Percentiles rank a stretch among this genome's conserved stretches.
phyloP scores from a whole-genome alignment of 2,797 vertebrate species.

The Nyctalus aviator region DNA sequence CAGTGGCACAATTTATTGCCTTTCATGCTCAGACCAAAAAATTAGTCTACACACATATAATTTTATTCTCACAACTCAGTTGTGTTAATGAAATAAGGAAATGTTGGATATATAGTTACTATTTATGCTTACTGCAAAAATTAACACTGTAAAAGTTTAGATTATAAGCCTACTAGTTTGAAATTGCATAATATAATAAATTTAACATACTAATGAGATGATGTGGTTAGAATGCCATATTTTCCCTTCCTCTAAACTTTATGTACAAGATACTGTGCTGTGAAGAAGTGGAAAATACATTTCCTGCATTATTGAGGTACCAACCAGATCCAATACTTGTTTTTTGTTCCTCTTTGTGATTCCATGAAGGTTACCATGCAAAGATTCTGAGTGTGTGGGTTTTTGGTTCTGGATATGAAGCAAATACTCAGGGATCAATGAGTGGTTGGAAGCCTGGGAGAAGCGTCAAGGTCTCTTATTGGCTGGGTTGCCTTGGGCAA shows the following conservation, averaged over 20 bases:
- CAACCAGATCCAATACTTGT: not conserved
- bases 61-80: not conserved
- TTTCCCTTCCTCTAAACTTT: not conserved
- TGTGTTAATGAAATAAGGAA: not conserved
- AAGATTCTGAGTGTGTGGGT: conserved; percentile 4
- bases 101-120: not conserved
- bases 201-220: conserved; percentile 22
- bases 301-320: not conserved
- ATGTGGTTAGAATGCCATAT: not conserved
- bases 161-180: not conserved
- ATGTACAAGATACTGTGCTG: not conserved
- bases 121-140: conserved; percentile 37
- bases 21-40: not conserved
- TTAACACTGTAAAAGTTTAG: not conserved
- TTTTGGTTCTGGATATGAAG: conserved; percentile 20
- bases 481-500: not conserved
- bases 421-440: not conserved
- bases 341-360: conserved; percentile 4
- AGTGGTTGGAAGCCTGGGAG: not conserved
- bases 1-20: not conserved
- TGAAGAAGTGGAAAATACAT: not conserved
- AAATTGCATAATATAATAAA: not conserved
- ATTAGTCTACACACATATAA: not conserved
- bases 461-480: not conserved
- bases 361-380: conserved; percentile 1